A percentile compares a stretch with the other conserved stretches of the same genome.
Evolutionary conservation across 2,113 vertebrate genomes (phyloP).

Genomic region (Falcunculus frontatus): DNA sequence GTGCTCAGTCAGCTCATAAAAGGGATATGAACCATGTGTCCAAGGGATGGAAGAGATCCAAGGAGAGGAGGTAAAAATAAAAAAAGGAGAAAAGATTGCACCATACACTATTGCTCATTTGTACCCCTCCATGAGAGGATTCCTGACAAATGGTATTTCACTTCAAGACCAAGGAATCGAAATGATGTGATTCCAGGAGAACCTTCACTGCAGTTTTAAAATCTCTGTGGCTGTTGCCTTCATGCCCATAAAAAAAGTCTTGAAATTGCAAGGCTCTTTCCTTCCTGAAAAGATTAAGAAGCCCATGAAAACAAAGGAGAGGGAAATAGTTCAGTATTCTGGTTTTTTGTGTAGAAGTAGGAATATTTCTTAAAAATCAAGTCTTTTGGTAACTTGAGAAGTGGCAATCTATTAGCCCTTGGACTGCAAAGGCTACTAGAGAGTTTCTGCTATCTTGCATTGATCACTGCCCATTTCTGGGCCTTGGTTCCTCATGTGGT

Average conservation of each 20-base stretch:
- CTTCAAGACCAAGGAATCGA: background rate
- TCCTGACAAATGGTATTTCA: background rate
- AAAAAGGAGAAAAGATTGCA: background rate
- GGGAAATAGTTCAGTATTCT: background rate
- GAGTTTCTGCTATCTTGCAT: background rate
- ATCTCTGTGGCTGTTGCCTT: background rate
- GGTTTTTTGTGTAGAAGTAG: background rate
- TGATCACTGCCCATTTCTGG: background rate
- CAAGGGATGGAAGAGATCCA: background rate
- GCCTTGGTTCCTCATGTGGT: background rate
- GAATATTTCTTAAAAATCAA: background rate
- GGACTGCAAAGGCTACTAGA: background rate
- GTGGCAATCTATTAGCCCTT: background rate
- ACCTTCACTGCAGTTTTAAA: background rate
- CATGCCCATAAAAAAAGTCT: background rate
- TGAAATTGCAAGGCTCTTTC: background rate
- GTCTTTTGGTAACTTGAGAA: background rate
- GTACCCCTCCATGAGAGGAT: background rate
- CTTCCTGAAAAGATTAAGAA: background rate
- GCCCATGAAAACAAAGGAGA: background rate
- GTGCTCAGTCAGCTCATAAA: background rate
- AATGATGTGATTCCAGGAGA: background rate
- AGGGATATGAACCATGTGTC: slow-evolving; percentile 22
- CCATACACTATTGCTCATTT: background rate
- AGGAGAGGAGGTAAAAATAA: background rate